Percentiles rank a stretch among this genome's conserved stretches.
Conservation (phyloP, 2,113 vertebrate genomes). For the Clarias magur region DNA sequence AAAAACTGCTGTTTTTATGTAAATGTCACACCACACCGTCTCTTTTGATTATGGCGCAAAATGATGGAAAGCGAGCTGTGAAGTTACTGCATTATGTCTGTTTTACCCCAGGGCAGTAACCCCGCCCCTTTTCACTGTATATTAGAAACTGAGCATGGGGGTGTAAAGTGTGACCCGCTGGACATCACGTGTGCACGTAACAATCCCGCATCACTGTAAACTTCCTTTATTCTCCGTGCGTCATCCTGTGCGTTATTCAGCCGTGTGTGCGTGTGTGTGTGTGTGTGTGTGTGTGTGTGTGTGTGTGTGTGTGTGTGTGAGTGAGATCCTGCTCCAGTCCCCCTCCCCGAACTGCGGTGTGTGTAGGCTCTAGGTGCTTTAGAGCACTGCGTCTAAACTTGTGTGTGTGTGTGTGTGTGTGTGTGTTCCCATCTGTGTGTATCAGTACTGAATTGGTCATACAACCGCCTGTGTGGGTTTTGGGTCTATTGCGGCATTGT, state of each 20-base stretch:
- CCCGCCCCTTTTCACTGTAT: background rate
- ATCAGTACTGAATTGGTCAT: background rate
- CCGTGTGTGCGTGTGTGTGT: background rate
- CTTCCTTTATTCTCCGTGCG: background rate
- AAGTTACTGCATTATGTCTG: background rate
- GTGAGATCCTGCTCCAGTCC: background rate
- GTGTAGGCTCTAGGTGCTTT: background rate
- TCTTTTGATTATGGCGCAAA: background rate
- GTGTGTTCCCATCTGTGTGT: background rate
- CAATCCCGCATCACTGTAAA: background rate
- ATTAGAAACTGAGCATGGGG: background rate
- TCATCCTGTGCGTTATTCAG: background rate
- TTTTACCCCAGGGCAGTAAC: background rate
- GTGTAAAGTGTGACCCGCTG: background rate
- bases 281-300: background rate
- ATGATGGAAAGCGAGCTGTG: background rate
- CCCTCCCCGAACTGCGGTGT: background rate
- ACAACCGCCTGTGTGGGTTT: background rate
- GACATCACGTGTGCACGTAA: background rate
- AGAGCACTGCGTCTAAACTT: background rate
- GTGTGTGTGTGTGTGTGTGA: background rate
- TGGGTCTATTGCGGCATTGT: slow-evolving; percentile 11
- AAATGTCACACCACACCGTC: too few relatives aligned
- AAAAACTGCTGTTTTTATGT: too few relatives aligned
- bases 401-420: background rate